Evolutionary conservation across 1,140 invertebrate genomes (phyloP), one percentile per base, ranked within the genome.

Genomic region (Grapholita molesta): DNA sequence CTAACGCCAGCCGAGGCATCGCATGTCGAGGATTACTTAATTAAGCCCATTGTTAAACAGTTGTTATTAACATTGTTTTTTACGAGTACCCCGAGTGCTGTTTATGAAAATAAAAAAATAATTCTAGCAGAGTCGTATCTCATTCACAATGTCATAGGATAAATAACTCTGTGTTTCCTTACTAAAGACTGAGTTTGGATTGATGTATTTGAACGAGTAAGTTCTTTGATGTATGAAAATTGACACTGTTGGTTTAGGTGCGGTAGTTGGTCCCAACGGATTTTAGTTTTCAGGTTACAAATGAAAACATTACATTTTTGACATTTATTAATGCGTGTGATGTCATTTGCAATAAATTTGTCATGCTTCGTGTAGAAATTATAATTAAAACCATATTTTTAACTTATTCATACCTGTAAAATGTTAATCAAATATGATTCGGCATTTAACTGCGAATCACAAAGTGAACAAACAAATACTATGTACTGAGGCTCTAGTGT

Each of bases 51-150:
- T 28, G 55, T 61, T 28, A 61, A 61, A 61, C 55, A 61, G 55
- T 61, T 61, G 55, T 61, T 61, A 61, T 61, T 61, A 61, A 61
- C 55, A 61, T 30, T 61, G 55, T 61, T 61, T 55, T 55, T 61
- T 61, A 61, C 55, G 55, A 61, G 55, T 61, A 61, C 28, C 24
- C n/a, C 23, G 55, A 61, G 55, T 61, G 28, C 12, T 61, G 55
- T 61, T 61, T 28, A 28, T 25, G 53, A 5, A 57, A 61, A 28
- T 18, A 61, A 61, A 18, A 48, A 3, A 48, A 8, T 8, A 21
- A 48, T 18, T 48, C 15, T 48, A 1, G 9, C 6, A 48, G 21
- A 21, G 12, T 48, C 42, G 5, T 21, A 48, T 21, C 42, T 48
- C n/a, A 8, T 21, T 48, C 42, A 21, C 7, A 48, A 6, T 8